A percentile compares a stretch with the other conserved stretches of the same genome.
These are phyloP conservation scores for Acanthisitta chloris DNA, from an alignment of 2,113 vertebrate genomes.

Conservation along the genomic window DNA sequence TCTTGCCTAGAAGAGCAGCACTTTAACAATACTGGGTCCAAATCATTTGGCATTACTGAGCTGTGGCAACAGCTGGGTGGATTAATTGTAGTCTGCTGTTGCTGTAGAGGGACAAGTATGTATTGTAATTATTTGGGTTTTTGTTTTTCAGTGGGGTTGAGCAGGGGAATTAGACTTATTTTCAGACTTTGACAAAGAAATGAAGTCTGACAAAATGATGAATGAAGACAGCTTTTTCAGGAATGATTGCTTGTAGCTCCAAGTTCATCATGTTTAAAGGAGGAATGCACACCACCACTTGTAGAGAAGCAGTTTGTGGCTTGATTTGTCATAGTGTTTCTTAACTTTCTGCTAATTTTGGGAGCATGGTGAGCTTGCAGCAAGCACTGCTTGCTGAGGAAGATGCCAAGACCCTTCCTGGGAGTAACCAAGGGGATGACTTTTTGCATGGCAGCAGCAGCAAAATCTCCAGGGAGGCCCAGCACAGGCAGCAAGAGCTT, in stretches of 20 bases:
- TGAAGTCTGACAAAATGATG: background rate
- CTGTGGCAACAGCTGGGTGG: constrained; percentile 23
- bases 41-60: background rate
- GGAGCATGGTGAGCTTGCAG: background rate
- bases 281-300: background rate
- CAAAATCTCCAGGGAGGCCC: background rate
- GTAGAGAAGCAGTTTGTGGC: background rate
- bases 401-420: background rate
- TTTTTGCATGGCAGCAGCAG: background rate
- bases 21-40: background rate
- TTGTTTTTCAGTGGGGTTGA: background rate
- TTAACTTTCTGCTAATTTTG: background rate
- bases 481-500: background rate
- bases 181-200: background rate
- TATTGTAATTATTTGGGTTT: background rate
- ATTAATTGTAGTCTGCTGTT: constrained; percentile 5
- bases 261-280: background rate
- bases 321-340: background rate
- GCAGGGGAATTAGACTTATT: background rate
- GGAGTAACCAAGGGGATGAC: background rate
- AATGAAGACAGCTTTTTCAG: background rate
- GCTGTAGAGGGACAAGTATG: background rate
- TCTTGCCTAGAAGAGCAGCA: background rate
- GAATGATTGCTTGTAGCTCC: background rate
- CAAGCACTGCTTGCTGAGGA: background rate